Conservation (phyloP, 2,113 vertebrate genomes). For the Thomomys bottae region DNA sequence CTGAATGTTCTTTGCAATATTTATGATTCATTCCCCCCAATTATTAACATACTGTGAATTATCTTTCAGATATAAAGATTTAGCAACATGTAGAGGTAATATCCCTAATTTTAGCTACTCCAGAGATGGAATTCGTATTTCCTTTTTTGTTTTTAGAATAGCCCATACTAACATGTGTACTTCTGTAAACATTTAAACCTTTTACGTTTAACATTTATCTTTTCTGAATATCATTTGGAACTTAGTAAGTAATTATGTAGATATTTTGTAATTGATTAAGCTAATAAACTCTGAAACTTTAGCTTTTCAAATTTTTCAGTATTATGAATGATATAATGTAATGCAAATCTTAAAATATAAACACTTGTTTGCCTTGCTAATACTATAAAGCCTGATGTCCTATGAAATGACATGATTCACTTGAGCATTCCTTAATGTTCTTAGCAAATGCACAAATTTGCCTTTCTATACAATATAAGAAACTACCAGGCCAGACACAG, state of each 20-base stretch:
- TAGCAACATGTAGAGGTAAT: conserved; percentile 4
- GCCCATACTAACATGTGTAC: not conserved
- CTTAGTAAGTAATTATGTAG: conserved; percentile 16
- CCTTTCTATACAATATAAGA: not conserved
- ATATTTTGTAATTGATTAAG: conserved; percentile 29
- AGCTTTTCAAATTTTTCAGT: not conserved
- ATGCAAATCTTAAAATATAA: not conserved
- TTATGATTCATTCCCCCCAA: not conserved
- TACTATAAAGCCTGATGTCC: not conserved
- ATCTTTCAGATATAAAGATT: not conserved
- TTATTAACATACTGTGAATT: not conserved
- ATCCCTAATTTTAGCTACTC: not conserved
- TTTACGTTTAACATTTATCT: conserved; percentile 21
- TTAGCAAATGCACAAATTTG: not conserved
- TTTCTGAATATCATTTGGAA: conserved; percentile 17
- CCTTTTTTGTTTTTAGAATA: not conserved
- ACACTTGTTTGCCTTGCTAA: not conserved
- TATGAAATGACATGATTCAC: not conserved
- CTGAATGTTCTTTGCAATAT: not conserved
- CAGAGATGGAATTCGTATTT: not conserved
- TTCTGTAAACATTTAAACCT: not conserved
- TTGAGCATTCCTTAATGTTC: not conserved
- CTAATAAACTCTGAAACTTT: not conserved
- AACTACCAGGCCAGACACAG: not conserved
- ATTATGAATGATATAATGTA: not conserved